Evolutionary conservation across 1,140 invertebrate genomes (phyloP), one percentile per base, ranked within the genome.

Genomic region (Zaprionus inermis): DNA sequence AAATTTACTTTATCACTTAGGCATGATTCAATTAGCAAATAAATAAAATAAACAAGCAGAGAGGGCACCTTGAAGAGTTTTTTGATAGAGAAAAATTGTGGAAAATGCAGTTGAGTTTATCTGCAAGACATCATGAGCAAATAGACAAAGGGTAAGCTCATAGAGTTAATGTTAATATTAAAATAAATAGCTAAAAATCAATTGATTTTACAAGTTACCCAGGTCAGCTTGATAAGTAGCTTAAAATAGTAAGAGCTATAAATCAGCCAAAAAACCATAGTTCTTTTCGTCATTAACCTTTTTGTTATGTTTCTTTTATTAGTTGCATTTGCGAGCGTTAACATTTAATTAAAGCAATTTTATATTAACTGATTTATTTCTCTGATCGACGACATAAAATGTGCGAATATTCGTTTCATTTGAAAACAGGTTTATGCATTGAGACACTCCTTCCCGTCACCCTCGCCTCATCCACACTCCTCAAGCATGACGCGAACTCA

Each of bases 321-420:
- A 12, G 11, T 20, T 18, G 44, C 44, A 49, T 22, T 49, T 49
- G 1, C 18, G 0, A 5, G n/a, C 44, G 18, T 20, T 49, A 20
- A 22, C 18, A 49, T 12, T 49, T 49, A 49, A 49, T 49, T 49
- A 49, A 0, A 49, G 10, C 16, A 49, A 49, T 49, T 49, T 20
- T 1, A 18, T 49, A 49, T 18, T 18, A 18, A 9, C 10, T 16
- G 44, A 49, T 22, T 49, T 49, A 49, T 49, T 49, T 49, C 18
- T 3, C 10, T 20, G 44, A 49, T 20, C 22, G 18, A 49, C 22
- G 44, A 22, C 44, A 49, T 49, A 20, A 49, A 49, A 11, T 49
- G 16, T 49, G 24, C 20, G 44, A 20, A 49, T 49, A 49, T 49
- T 49, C 18, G 18, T 22, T 49, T 22, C 18, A 49, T 49, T 49